Percentiles rank a stretch among this genome's conserved stretches.
These are phyloP conservation scores for Plemyria rubiginata DNA, from an alignment of 2,888 invertebrate species.

Conservation along the genomic window DNA sequence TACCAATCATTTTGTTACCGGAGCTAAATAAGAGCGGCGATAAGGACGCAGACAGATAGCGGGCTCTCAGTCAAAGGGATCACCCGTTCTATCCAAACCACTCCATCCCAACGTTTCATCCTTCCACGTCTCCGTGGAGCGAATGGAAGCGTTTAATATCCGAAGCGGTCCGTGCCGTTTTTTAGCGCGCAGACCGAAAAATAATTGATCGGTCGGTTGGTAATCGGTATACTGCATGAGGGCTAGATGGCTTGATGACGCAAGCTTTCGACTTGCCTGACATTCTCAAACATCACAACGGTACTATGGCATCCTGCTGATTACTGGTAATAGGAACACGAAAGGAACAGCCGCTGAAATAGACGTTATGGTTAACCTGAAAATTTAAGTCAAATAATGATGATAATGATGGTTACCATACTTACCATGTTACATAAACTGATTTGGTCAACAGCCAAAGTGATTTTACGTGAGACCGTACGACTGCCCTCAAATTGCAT, in stretches of 20 bases:
- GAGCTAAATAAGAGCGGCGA: constrained; percentile 62
- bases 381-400: neutral
- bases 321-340: neutral
- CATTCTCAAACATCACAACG: neutral
- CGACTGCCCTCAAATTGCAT: neutral
- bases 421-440: constrained; percentile 34
- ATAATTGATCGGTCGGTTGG: constrained; percentile 71
- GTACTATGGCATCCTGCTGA: neutral
- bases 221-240: constrained; percentile 49
- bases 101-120: constrained; percentile 47
- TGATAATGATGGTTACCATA: constrained; percentile 1
- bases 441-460: constrained; percentile 47
- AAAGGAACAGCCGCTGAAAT: neutral
- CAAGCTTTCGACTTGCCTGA: constrained; percentile 50
- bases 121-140: constrained; percentile 57
- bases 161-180: constrained; percentile 72
- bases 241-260: constrained; percentile 71
- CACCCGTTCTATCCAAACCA: constrained; percentile 53
- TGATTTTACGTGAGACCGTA: constrained; percentile 31
- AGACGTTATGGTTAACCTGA: too few relatives aligned
- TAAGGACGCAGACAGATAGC: constrained; percentile 73
- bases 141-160: constrained; percentile 72
- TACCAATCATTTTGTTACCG: constrained; percentile 53
- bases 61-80: constrained; percentile 73
- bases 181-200: constrained; percentile 73